Evolutionary conservation across 1,140 invertebrate genomes (phyloP), one percentile per base, ranked within the genome.

Genomic region (Stenopsyche tienmushanensis): DNA sequence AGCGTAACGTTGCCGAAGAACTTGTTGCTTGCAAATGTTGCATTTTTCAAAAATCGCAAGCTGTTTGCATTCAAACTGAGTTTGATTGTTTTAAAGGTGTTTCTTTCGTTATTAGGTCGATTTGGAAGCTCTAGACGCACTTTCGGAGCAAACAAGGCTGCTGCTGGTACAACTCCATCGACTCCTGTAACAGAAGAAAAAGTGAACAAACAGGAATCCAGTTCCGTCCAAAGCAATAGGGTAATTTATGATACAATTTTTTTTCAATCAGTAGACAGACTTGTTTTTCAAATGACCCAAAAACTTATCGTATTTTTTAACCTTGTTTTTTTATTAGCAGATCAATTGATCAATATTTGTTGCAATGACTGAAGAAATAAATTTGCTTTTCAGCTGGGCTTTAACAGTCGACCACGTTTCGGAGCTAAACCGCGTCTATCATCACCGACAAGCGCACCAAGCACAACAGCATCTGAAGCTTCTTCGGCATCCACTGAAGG

Each of bases 141-240:
- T 7, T 65, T 69, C 55, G 60, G 64, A 17, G 58, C 53, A 60
- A 60, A 64, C 13, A 65, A 66, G 21, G 9, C 63, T 24, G 3
- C 66, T 18, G 3, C 66, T 18, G 45, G 50, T 15, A 68, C 54
- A 15, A 47, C 26, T 50, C 50, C 41, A 24, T 44, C 55, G 3
- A 42, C 59, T 1, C 9, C 59, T 7, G 44, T 57, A 2, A 24
- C 47, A 0, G 67, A 65, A 45, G 67, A 66, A 21, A 65, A 63
- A 39, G 53, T 69, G 3, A 69, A 47, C 34, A 69, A 69, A 29
- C 41, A 63, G 23, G 67, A 69, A 52, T 18, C 67, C n/a, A 17
- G 47, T 34, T 50, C 58, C 0, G 67, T 64, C 3, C 64, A 69
- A 42, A 69, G 63, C 39, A 25, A 34, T 8, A 68, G 62, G 66